A percentile compares a stretch with the other conserved stretches of the same genome.
phyloP scores from a whole-genome alignment of 2,797 vertebrate species.

The Scarus forsteni region DNA sequence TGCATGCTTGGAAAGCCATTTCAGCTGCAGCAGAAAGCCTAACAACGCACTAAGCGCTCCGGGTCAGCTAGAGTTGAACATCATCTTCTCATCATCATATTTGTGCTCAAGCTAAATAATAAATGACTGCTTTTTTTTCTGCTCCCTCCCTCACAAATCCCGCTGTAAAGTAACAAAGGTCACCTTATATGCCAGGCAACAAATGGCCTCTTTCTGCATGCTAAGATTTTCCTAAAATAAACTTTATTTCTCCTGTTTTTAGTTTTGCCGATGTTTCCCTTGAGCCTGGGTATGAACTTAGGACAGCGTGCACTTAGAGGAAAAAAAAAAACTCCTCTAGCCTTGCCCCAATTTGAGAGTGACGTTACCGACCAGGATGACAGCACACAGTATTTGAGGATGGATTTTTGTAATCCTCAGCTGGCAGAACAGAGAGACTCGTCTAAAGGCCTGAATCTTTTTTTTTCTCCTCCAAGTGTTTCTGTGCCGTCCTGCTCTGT shows the following conservation, averaged over 20 bases:
- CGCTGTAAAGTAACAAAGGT: slow-evolving; percentile 82
- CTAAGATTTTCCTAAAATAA: slow-evolving; percentile 77
- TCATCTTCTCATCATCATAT: slow-evolving; percentile 90
- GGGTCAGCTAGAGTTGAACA: slow-evolving; percentile 90
- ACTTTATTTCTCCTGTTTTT: slow-evolving; percentile 34
- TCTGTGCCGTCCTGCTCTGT: slow-evolving; percentile 29
- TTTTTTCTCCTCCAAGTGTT: not conserved
- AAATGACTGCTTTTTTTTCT: slow-evolving; percentile 81
- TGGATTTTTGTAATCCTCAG: slow-evolving; percentile 71
- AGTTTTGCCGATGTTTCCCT: slow-evolving; percentile 46
- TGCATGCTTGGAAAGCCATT: slow-evolving; percentile 82
- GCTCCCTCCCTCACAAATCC: slow-evolving; percentile 58
- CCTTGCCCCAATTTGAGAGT: slow-evolving; percentile 61
- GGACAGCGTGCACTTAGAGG: slow-evolving; percentile 59
- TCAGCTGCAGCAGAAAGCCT: slow-evolving; percentile 83
- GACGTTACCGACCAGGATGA: slow-evolving; percentile 61
- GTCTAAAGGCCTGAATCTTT: slow-evolving; percentile 48
- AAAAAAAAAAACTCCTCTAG: slow-evolving; percentile 39
- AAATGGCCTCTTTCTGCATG: slow-evolving; percentile 71
- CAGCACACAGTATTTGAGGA: slow-evolving; percentile 65
- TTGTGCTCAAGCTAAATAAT: slow-evolving; percentile 90
- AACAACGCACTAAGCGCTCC: slow-evolving; percentile 85
- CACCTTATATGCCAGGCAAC: slow-evolving; percentile 74
- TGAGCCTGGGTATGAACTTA: slow-evolving; percentile 54
- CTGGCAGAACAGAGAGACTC: slow-evolving; percentile 57